These are phyloP conservation scores for Zygogramma bicolorata DNA, from an alignment of 2,888 invertebrate species.

Conservation along the genomic window DNA sequence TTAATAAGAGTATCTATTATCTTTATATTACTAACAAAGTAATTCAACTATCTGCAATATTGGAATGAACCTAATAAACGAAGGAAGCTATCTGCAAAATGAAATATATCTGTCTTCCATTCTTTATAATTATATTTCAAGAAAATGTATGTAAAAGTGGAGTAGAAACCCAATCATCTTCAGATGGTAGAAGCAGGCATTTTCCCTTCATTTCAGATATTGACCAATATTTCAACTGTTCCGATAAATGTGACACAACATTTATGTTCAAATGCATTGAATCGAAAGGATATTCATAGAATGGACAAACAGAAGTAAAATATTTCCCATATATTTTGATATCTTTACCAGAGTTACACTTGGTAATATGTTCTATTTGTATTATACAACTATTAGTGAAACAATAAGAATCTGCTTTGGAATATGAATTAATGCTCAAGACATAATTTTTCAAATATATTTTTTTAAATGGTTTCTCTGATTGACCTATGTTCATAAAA, in stretches of 20 bases:
- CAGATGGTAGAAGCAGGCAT: not conserved
- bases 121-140: conserved; percentile 10
- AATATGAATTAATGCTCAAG: not conserved
- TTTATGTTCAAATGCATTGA: not conserved
- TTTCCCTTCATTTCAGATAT: not conserved
- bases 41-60: not conserved
- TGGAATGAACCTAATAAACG: not conserved
- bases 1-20: not conserved
- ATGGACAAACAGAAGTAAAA: not conserved
- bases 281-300: not conserved
- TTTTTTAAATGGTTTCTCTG: not conserved
- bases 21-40: not conserved
- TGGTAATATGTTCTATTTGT: not conserved
- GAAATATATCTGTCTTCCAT: not conserved
- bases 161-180: not conserved
- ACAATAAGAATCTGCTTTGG: not conserved
- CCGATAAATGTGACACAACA: not conserved
- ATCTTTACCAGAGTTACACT: not conserved
- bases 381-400: not conserved
- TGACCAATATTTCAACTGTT: not conserved
- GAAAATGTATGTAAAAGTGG: conserved; percentile 4
- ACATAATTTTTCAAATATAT: not conserved
- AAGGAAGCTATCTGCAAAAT: not conserved
- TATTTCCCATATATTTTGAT: not conserved
- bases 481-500: not conserved